phyloP scores from a whole-genome alignment of 2,888 invertebrate species.

The Seira sanloemensis region DNA sequence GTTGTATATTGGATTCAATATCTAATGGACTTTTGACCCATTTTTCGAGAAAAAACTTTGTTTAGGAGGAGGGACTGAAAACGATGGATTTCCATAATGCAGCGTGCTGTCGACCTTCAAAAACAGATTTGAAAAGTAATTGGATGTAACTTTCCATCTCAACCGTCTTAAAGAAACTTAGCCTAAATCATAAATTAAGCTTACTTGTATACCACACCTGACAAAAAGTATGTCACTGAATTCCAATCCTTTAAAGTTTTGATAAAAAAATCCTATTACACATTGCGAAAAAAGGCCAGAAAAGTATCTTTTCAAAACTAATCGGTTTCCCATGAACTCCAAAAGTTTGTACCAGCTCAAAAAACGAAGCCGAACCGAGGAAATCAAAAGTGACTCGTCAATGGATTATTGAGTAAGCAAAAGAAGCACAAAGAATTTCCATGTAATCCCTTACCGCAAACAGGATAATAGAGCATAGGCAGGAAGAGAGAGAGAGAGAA shows the following conservation, averaged over 20 bases:
- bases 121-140: neutral
- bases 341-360: too few species aligned
- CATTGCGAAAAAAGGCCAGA: neutral
- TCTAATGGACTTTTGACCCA: neutral
- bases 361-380: neutral
- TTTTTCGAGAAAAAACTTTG: neutral
- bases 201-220: neutral
- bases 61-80: neutral
- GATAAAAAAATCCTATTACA: neutral
- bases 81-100: neutral
- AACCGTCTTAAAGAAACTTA: neutral
- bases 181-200: neutral
- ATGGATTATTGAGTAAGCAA: neutral
- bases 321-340: neutral
- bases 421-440: neutral
- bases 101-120: neutral
- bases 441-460: neutral
- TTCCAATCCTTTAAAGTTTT: neutral
- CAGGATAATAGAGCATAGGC: neutral
- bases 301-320: neutral
- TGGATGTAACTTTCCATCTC: neutral
- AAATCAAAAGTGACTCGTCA: neutral
- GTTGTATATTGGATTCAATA: neutral
- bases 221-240: neutral
- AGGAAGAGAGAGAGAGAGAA: conserved; percentile 6